Evolutionary conservation across 2,113 vertebrate species (phyloP), one percentile per base, ranked within the genome.

Genomic region (Chamaetylas fuelleborni): DNA sequence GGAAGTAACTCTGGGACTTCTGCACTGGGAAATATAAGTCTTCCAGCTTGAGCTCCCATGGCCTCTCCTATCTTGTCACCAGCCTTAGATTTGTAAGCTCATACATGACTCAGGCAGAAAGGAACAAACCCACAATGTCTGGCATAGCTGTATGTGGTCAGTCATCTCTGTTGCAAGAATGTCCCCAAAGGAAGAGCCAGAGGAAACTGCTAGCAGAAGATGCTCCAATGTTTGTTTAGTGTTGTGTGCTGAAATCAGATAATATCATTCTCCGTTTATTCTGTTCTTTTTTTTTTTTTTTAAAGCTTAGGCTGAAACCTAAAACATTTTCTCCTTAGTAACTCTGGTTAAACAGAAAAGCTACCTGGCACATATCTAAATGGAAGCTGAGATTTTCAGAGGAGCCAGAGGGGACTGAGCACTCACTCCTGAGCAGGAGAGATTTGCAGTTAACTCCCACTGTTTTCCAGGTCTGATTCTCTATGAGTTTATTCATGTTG

Each of bases 361-460:
- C 2, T 6, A 66, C 25, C 26, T 1, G 9, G 48, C 34, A 40
- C 0, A 0, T 18, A 22, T n/a, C 20, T 57, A 42, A 83, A 36
- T 23, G 45, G 10, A 70, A 78, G 31, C 18, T 56, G 33, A 54
- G 61, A 53, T 53, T 76, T 85, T 81, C 78, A 60, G 66, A 66
- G 42, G 11, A 86, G 19, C 34, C 56, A 51, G 54, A 31, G 24
- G 19, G 11, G 8, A 2, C 28, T 74, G 34, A 78, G 34, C 2
- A 4, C 18, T 73, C 5, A 14, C 12, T 29, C 73, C 60, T 42
- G 40, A 82, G 70, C 14, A 48, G 40, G 28, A 86, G 50, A 9
- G 8, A 65, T 53, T 22, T 77, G 24, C 45, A 45, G 11, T 58
- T 22, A 74, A 9, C 6, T 85, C 14, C 18, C 11, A 11, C 1